Evolutionary conservation across 2,888 invertebrate genomes (phyloP).

Genomic region (Brachyptera putata): DNA sequence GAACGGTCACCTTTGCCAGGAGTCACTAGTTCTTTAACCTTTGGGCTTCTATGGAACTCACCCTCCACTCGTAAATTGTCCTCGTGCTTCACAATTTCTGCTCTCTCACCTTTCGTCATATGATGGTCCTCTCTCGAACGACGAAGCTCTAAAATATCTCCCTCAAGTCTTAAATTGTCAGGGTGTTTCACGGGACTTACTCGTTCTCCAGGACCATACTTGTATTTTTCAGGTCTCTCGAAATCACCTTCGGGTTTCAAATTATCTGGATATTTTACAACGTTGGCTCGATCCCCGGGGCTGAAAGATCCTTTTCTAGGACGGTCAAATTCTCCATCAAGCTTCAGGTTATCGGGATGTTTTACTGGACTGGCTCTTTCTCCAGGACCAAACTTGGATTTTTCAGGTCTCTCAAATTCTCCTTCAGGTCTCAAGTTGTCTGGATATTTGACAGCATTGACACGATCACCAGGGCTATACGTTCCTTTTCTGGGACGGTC

Average conservation of each 20-base stretch:
- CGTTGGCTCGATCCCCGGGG: conserved; percentile 33
- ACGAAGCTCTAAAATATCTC: conserved; percentile 45
- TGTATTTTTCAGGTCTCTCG: conserved; percentile 22
- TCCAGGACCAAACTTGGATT: conserved; percentile 46
- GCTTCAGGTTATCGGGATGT: conserved; percentile 34
- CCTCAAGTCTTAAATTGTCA: conserved; percentile 50
- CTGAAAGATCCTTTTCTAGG: conserved; percentile 22
- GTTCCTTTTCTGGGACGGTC: conserved; percentile 39
- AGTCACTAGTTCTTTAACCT: conserved; percentile 23
- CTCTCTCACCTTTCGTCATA: conserved; percentile 43
- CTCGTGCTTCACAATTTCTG: conserved; percentile 41
- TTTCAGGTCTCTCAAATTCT: conserved; percentile 50
- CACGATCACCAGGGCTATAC: conserved; percentile 38
- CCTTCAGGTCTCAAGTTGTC: conserved; percentile 28
- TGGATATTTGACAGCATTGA: neutral
- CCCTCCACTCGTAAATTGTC: conserved; percentile 43
- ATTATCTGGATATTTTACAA: conserved; percentile 42
- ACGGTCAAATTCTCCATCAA: conserved; percentile 34
- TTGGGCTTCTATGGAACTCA: conserved; percentile 36
- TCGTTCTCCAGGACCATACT: conserved; percentile 34
- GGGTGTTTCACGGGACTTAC: conserved; percentile 40
- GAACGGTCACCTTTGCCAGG: conserved; percentile 36
- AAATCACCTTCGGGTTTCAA: conserved; percentile 42
- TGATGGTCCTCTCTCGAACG: conserved; percentile 26
- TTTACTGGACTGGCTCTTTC: conserved; percentile 38